Base-by-base conservation (phyloP, 2,888 invertebrate species). In the Caradrina clavipalpis region DNA sequence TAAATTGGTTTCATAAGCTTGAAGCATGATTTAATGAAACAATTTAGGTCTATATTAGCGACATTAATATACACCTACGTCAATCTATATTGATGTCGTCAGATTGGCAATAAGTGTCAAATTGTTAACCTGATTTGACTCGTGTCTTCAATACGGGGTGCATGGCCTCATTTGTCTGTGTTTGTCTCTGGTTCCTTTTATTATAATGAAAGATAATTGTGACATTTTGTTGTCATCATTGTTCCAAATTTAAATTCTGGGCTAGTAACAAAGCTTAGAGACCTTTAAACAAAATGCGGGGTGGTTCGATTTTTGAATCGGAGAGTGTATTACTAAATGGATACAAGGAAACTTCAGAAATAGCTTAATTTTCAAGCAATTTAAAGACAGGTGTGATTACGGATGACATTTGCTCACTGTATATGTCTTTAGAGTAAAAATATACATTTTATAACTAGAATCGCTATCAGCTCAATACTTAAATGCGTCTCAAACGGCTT, bases 381-480 rank as follows among this genome's bases (percentile, higher is more conserved):
- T 39, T 39, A 39, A 39, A 39, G 10, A 39, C 2, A 39, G 10
- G 7, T 35, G 35, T 6, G 8, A 35, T 35, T 35, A 35, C 35
- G 3, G n/a, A 8, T 6, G 35, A 35, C 39, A 11, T 10, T 11
- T 11, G 39, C 39, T 45, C 15, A 45, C 45, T 45, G 45, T 45
- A 39, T 39, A 1, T 4, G 17, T 45, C 13, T 13, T 15, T 17
- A 45, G 17, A 45, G 4, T 2, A 45, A 15, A 45, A 45, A 15
- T 45, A 45, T 45, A 15, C 4, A 45, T 10, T 60, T 35, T 6
- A 4, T 39, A 35, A 8, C 7, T 31, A 50, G 11, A 58, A 77
- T 66, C 60, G 63, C 66, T 56, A 39, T 56, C 69, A 63, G 65
- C 39, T 72, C 62, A 31, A 78, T n/a, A 71, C 82, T 88, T 87